Base-by-base conservation (phyloP, 1,140 invertebrate species). In the Hypsibius dujardini region DNA sequence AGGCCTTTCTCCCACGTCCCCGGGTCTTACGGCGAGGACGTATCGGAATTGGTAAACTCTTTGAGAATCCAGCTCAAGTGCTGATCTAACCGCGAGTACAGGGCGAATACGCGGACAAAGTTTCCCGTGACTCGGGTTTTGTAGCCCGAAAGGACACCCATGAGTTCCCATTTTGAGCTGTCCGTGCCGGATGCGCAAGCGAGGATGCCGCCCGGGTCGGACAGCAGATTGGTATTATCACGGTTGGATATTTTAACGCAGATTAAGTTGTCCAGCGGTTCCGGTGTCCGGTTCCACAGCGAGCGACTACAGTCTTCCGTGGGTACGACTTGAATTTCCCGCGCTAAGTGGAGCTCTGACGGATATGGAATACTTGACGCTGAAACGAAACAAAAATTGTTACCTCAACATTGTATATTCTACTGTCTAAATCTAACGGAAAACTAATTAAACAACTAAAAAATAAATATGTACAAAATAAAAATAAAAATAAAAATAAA, bases 281-380 rank as follows among this genome's bases (percentile, higher is more conserved):
- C 62, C 7, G 7, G 62, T 14, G 42, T 67, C 42, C 62, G 7
- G 7, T 7, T 67, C 62, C 62, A 67, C 42, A 67, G 45, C 3
- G 62, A 14, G 42, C 62, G 62, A 42, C 62, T 67, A 42, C 62
- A 67, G 42, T 67, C 62, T 67, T 67, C 62, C 42, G 62, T 7
- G 7, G 62, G 45, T 7, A 67, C 62, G 7, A 67, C 45, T 42
- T 67, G 62, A 3, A 67, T 67, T 7, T 67, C 62, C 7, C 62
- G 62, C 3, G 7, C 62, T 14, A 67, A 3, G 42, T 67, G 62
- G 3, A 67, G 42, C 42, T 67, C 62, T 3, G 62, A 67, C 12
- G 62, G 62, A 42, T 14, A 67, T 3, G 62, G 62, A 67, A 67
- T 67, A 42, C 45, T 67, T 42, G 62, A 7, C 42, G 62, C 62